Evolutionary conservation across 2,888 invertebrate species (phyloP), one percentile per base, ranked within the genome.

Genomic region (Folsomia manolachei): DNA sequence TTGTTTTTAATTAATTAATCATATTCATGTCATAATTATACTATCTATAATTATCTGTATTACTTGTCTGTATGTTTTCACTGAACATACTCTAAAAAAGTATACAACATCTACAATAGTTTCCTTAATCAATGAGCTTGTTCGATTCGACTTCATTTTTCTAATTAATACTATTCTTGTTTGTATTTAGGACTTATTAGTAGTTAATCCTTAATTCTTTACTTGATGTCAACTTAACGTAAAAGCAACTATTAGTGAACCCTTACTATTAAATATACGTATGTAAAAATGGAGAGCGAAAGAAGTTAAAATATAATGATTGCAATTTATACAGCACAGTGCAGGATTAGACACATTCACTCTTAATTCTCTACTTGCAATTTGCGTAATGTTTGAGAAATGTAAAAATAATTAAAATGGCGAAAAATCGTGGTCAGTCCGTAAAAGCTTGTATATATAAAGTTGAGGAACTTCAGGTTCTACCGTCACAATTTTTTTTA

Each of bases 91-190:
- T 39, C 14, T 14, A 39, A 39, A 14, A 9, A 39, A 39, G 7
- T 14, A 39, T 39, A 39, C n/a, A n/a, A n/a, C n/a, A n/a, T n/a
- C n/a, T n/a, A n/a, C n/a, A n/a, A 56, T 56, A 56, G 21, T 56
- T 56, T 24, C 7, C n/a, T 60, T 19, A 21, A 4, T 60, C 60
- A 60, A 19, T 62, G 62, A 62, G 62, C 62, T 62, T 19, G 62
- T 9, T 62, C 62, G 62, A 60, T 23, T 62, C 62, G 62, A 62
- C 62, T 56, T 23, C n/a, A 39, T 39, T 9, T 39, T 39, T 14
- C 14, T 39, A 39, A 39, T 9, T 39, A 39, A 39, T 39, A 9
- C 4, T 39, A 39, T 39, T 39, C 4, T 39, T 39, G 39, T 39
- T 39, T 9, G 14, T 39, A 39, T 39, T 39, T 9, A 9, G 4